Conservation (phyloP, 2,113 vertebrate genomes). For the Perccottus glenii region DNA sequence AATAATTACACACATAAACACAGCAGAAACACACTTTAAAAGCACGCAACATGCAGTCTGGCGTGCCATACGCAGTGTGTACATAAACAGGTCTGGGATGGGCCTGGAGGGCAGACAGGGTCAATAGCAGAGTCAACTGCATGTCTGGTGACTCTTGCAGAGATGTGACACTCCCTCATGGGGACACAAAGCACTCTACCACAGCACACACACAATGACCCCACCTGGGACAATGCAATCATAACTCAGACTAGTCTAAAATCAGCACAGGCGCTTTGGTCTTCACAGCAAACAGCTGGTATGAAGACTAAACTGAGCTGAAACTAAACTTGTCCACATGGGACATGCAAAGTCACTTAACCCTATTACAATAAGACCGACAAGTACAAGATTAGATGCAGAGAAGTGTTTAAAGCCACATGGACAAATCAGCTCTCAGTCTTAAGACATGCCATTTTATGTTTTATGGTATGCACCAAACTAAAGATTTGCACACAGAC, state of each 20-base stretch:
- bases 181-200: constrained; percentile 26
- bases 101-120: constrained; percentile 70
- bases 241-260: not conserved
- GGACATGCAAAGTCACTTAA: constrained; percentile 44
- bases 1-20: constrained; percentile 52
- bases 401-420: constrained; percentile 50
- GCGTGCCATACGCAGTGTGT: constrained; percentile 42
- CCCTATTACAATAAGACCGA: constrained; percentile 51
- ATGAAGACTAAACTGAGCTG: constrained; percentile 20
- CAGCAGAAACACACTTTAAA: constrained; percentile 19
- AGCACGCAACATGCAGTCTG: constrained; percentile 44
- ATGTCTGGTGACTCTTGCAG: constrained; percentile 66
- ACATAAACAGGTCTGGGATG: constrained; percentile 45
- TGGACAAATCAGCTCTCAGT: constrained; percentile 38
- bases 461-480: constrained; percentile 22
- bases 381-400: constrained; percentile 45
- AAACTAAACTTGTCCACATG: constrained; percentile 24
- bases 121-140: constrained; percentile 68
- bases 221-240: not conserved
- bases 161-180: constrained; percentile 42
- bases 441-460: constrained; percentile 40
- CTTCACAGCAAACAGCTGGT: constrained; percentile 26
- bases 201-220: constrained; percentile 10
- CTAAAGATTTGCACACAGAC: not conserved
- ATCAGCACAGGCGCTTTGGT: not conserved